Conservation (phyloP, 2,888 invertebrate genomes). For the Caenorhabditis zanzibari region DNA sequence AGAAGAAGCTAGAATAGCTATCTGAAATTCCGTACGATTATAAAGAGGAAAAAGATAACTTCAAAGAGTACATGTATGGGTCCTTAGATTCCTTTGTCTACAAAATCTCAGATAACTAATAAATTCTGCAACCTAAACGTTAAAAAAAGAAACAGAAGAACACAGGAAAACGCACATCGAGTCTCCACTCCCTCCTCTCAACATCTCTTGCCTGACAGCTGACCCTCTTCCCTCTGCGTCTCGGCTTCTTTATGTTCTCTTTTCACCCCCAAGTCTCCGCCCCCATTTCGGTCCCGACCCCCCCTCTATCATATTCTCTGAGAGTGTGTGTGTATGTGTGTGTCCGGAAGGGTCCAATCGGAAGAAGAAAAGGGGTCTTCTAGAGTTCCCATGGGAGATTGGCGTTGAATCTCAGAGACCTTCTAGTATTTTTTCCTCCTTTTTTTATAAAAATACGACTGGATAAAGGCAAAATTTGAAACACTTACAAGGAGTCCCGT, state of each 20-base stretch:
- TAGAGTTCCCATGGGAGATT: constrained; percentile 37
- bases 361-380: background rate
- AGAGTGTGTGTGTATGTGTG: constrained; percentile 2
- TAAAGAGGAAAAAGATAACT: no score
- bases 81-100: background rate
- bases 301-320: constrained; percentile 51
- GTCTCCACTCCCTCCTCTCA: background rate
- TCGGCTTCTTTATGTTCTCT: constrained; percentile 9
- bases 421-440: background rate
- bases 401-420: constrained; percentile 35
- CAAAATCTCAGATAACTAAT: background rate
- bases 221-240: constrained; percentile 40
- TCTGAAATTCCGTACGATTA: no score
- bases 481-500: no score
- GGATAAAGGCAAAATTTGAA: background rate
- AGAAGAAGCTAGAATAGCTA: no score
- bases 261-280: constrained; percentile 2
- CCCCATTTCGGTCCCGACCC: constrained; percentile 24
- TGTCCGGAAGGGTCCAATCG: background rate
- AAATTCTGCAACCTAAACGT: background rate
- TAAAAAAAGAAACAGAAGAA: constrained; percentile 9
- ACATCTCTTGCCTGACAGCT: constrained; percentile 25
- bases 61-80: no score
- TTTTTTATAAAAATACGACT: constrained; percentile 9
- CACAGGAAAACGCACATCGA: background rate